phyloP scores from a whole-genome alignment of 2,797 vertebrate species.

The Jordanella pulchra region DNA sequence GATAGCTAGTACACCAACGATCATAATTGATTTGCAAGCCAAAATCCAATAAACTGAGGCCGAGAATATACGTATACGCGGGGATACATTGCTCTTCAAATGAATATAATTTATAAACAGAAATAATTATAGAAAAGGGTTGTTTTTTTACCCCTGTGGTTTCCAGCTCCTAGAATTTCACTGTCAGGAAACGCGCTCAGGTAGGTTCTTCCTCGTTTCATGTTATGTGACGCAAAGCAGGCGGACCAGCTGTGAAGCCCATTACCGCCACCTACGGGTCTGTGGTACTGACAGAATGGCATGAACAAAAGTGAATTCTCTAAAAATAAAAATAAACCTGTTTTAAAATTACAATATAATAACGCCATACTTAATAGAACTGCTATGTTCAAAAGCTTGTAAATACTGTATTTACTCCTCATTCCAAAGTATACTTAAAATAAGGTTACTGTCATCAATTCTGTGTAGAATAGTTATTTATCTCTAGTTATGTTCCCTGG shows the following conservation, averaged over 20 bases:
- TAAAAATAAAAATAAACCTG: too few species aligned
- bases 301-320: not conserved
- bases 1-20: slow-evolving; percentile 66
- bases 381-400: too few species aligned
- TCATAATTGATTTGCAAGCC: slow-evolving; percentile 10
- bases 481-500: too few species aligned
- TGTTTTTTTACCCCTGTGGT: slow-evolving; percentile 47
- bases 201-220: slow-evolving; percentile 48
- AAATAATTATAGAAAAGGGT: slow-evolving; percentile 43
- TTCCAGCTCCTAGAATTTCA: slow-evolving; percentile 59
- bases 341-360: too few species aligned
- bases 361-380: too few species aligned
- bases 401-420: too few species aligned
- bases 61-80: rapidly evolving
- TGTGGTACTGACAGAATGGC: not conserved
- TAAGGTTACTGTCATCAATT: too few species aligned
- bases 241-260: not conserved
- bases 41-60: rapidly evolving
- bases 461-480: too few species aligned
- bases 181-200: slow-evolving; percentile 38
- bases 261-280: not conserved
- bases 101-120: not conserved
- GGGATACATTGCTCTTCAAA: not conserved
- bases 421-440: too few species aligned
- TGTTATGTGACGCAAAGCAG: not conserved